These are phyloP conservation scores for Temnothorax ravouxi DNA, from an alignment of 2,888 invertebrate species.

Conservation along the genomic window DNA sequence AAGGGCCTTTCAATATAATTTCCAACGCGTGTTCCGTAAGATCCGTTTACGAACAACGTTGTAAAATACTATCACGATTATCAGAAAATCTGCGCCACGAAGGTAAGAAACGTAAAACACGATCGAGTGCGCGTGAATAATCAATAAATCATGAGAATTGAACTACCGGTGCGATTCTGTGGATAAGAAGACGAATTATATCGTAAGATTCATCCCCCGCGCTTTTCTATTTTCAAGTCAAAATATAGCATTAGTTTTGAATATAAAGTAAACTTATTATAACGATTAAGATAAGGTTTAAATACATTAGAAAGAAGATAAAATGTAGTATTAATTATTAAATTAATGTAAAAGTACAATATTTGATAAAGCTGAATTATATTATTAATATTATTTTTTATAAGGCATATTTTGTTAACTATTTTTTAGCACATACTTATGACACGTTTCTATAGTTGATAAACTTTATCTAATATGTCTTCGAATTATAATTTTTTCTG, in stretches of 20 bases:
- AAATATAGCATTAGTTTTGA: neutral
- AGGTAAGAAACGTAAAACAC: constrained; percentile 15
- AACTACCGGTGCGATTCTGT: neutral
- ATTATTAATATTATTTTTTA: neutral
- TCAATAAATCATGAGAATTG: neutral
- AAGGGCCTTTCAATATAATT: constrained; percentile 51
- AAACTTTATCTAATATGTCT: neutral
- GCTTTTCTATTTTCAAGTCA: neutral
- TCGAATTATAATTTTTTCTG: neutral
- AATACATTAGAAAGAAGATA: neutral
- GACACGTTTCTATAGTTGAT: neutral
- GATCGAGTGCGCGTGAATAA: constrained; percentile 51
- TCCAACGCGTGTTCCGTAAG: constrained; percentile 26
- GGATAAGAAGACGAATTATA: neutral
- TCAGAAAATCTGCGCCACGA: constrained; percentile 28
- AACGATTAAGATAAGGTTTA: neutral
- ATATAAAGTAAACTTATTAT: neutral
- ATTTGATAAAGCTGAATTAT: neutral
- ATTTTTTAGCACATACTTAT: neutral
- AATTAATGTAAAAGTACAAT: neutral
- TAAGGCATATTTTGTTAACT: neutral
- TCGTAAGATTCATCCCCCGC: neutral
- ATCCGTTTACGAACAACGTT: constrained; percentile 25
- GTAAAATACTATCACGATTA: constrained; percentile 41
- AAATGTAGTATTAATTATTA: neutral